Evolutionary conservation across 2,113 vertebrate genomes (phyloP).

Genomic region (Rhodinocichla rosea): DNA sequence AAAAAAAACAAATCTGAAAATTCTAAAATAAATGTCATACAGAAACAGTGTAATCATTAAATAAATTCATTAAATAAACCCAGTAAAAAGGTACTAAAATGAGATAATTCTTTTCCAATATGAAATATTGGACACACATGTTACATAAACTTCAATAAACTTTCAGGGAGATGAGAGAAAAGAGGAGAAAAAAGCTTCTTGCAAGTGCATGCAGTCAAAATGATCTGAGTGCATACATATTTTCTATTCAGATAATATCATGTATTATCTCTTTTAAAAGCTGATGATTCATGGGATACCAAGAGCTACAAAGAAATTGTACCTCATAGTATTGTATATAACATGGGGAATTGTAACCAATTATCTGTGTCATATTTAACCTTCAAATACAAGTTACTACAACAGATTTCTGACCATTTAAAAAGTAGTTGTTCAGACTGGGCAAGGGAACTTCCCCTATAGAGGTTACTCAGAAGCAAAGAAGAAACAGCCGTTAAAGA

Average conservation of each 20-base stretch:
- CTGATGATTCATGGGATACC: background rate
- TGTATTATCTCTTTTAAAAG: background rate
- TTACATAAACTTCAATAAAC: background rate
- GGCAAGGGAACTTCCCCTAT: background rate
- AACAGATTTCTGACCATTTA: background rate
- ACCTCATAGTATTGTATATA: background rate
- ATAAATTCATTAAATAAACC: background rate
- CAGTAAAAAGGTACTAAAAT: background rate
- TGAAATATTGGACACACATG: background rate
- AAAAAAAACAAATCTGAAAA: background rate
- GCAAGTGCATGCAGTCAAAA: background rate
- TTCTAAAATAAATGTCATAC: background rate
- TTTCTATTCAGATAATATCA: background rate
- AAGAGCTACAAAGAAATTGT: background rate
- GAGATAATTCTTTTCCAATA: background rate
- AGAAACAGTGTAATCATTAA: background rate
- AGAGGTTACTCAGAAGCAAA: background rate
- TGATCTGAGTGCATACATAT: background rate
- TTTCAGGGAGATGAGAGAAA: background rate
- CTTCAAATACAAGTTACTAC: background rate
- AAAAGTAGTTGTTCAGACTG: background rate
- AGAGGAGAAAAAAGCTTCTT: background rate
- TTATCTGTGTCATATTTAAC: background rate
- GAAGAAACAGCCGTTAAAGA: background rate
- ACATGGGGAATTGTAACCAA: background rate